Conservation (phyloP, 2,888 invertebrate genomes). For the Callyntrura sp. region DNA sequence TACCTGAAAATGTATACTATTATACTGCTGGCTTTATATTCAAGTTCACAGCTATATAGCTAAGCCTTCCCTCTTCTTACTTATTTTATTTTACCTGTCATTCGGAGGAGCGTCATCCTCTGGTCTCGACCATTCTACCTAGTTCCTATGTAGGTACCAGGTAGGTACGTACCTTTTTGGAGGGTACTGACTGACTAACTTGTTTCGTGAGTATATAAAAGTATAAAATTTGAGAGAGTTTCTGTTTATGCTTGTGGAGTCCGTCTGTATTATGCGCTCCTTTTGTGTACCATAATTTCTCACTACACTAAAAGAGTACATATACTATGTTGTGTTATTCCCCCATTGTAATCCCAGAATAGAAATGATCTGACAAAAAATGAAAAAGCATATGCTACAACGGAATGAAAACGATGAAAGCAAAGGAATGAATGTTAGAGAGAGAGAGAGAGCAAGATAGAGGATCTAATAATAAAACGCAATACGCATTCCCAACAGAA, state of each 20-base stretch:
- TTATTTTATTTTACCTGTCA: conserved; percentile 51
- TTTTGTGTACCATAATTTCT: conserved; percentile 47
- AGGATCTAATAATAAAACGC: conserved; percentile 29
- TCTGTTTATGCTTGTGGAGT: conserved; percentile 7
- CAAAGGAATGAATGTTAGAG: conserved; percentile 5
- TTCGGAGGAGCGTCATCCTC: no score
- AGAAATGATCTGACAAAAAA: conserved; percentile 76
- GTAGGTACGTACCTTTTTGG: not conserved
- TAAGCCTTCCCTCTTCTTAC: conserved; percentile 8
- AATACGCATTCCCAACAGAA: conserved; percentile 34
- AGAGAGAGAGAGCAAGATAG: conserved; percentile 42
- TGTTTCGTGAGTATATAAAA: not conserved
- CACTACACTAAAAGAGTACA: conserved; percentile 28
- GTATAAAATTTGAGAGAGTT: not conserved
- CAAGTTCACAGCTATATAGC: not conserved
- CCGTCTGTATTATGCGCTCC: conserved; percentile 12
- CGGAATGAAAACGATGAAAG: conserved; percentile 9
- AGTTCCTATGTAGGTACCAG: conserved; percentile 33
- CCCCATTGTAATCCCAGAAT: conserved; percentile 72
- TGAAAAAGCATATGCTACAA: conserved; percentile 25
- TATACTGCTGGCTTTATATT: conserved; percentile 27
- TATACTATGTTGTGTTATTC: not conserved
- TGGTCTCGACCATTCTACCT: conserved; percentile 56
- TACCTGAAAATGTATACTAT: conserved; percentile 38
- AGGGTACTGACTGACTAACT: not conserved